Evolutionary conservation across 2,113 vertebrate genomes (phyloP).

Genomic region (Platanista minor): DNA sequence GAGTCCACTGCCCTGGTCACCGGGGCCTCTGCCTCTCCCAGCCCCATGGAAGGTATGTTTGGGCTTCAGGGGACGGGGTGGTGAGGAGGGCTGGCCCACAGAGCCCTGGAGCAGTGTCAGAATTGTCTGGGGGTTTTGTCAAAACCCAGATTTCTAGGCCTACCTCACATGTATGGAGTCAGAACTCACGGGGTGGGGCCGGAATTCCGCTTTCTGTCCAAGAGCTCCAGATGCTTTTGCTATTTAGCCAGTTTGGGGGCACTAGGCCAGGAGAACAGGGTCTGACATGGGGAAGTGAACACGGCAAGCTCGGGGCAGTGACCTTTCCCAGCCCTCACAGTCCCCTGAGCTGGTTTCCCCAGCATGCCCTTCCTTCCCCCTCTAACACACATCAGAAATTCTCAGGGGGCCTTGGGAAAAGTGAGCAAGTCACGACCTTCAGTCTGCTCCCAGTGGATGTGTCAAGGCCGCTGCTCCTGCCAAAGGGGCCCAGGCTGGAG

Average conservation of each 20-base stretch:
- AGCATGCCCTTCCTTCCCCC: not conserved
- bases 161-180: not conserved
- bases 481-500: not conserved
- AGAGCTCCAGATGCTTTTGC: not conserved
- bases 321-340: not conserved
- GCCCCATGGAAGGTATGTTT: not conserved
- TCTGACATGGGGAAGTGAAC: not conserved
- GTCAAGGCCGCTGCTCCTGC: not conserved
- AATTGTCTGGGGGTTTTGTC: not conserved
- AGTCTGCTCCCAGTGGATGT: fast-evolving
- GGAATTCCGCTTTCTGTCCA: not conserved
- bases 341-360: not conserved
- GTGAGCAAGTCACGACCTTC: not conserved
- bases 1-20: not conserved
- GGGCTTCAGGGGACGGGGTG: not conserved
- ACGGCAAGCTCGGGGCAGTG: not conserved
- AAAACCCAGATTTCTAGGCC: not conserved
- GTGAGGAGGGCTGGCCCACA: not conserved
- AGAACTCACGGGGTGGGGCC: not conserved
- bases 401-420: not conserved
- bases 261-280: not conserved
- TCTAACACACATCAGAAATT: not conserved
- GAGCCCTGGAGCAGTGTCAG: not conserved
- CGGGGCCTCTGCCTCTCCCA: not conserved
- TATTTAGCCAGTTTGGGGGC: not conserved